Percentiles rank a stretch among this genome's conserved stretches.
These are phyloP conservation scores for Apostichopus parvimensis DNA, from an alignment of 35 echinoderm and acorn worm genomes.

Conservation along the genomic window DNA sequence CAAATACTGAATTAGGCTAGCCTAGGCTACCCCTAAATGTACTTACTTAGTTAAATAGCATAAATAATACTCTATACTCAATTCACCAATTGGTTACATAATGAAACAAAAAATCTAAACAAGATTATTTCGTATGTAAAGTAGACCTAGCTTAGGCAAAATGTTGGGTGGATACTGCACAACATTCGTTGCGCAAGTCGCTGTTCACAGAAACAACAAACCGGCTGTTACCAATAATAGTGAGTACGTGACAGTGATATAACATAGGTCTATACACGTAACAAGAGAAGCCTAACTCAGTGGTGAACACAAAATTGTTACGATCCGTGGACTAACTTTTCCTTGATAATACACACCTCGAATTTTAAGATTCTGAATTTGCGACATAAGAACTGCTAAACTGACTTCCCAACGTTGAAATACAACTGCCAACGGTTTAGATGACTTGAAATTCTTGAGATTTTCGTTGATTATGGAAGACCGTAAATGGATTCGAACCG, in stretches of 20 bases:
- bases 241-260: no score
- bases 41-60: neutral
- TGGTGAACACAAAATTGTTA: neutral
- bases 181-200: no score
- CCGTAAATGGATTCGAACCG: neutral
- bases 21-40: neutral
- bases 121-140: no score
- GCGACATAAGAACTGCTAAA: constrained; percentile 51
- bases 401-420: constrained; percentile 34
- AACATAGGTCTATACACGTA: no score
- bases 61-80: no score
- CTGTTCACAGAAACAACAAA: no score
- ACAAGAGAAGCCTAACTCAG: neutral
- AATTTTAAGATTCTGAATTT: constrained; percentile 52
- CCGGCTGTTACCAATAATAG: no score
- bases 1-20: neutral
- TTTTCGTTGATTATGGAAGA: neutral
- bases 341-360: constrained; percentile 8
- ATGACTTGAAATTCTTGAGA: constrained; percentile 26
- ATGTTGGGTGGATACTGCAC: no score
- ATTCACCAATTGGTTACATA: no score
- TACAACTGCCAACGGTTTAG: constrained; percentile 18
- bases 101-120: no score
- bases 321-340: neutral
- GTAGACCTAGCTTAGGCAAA: no score